Conservation (phyloP, 2,113 vertebrate species). For the Mungos mungo region DNA sequence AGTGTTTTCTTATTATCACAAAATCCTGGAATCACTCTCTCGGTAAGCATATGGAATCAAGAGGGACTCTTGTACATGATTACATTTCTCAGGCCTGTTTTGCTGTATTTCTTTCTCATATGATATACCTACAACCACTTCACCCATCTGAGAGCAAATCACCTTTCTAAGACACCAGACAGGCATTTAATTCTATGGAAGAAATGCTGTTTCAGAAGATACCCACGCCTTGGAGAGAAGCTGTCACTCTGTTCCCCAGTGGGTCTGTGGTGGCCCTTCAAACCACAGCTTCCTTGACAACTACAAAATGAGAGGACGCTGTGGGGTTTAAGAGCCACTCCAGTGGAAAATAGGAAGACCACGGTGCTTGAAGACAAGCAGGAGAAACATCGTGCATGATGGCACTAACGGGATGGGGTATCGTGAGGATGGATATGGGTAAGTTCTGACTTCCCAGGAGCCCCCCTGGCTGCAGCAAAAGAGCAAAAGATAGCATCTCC, state of each 20-base stretch:
- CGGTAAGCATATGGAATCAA: neutral
- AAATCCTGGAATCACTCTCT: neutral
- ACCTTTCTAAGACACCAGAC: slow-evolving; percentile 1
- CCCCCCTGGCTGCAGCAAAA: neutral
- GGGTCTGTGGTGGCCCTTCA: neutral
- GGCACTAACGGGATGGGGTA: neutral
- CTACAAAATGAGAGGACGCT: neutral
- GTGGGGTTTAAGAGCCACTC: neutral
- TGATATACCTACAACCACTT: neutral
- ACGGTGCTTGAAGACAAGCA: neutral
- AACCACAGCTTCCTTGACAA: neutral
- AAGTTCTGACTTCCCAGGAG: neutral
- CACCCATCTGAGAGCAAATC: neutral
- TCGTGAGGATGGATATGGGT: neutral
- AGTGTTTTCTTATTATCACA: neutral
- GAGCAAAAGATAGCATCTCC: neutral
- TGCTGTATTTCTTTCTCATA: neutral
- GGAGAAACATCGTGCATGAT: neutral
- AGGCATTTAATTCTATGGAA: neutral
- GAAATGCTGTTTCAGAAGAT: neutral
- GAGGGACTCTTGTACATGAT: neutral
- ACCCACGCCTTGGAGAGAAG: neutral
- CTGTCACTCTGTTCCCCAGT: neutral
- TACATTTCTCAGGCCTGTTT: neutral
- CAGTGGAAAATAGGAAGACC: neutral